Conservation (phyloP, 1,140 invertebrate genomes). For the Muscidifurax raptorellus region DNA sequence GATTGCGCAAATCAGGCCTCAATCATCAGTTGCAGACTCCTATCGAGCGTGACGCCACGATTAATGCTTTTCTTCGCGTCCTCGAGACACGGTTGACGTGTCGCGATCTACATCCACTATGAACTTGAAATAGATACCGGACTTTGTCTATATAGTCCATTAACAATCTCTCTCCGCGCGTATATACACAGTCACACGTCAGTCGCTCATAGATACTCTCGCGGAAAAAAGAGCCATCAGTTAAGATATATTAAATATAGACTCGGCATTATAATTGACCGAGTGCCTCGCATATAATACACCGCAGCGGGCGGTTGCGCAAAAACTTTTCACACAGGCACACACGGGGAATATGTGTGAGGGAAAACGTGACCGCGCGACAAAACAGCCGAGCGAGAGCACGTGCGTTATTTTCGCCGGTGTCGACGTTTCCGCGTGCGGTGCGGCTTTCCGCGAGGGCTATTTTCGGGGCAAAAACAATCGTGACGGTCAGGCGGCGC, state of each 20-base stretch:
- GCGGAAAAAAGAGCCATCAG: no score
- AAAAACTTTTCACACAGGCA: not conserved
- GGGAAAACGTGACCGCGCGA: slow-evolving; percentile 70
- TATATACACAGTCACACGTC: no score
- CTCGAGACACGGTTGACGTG: slow-evolving; percentile 16
- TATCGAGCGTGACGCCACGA: not conserved
- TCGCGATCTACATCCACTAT: slow-evolving; percentile 34
- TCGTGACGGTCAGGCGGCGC: slow-evolving; percentile 50
- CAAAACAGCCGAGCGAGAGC: slow-evolving; percentile 65
- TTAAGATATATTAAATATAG: not conserved
- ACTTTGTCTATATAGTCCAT: not conserved
- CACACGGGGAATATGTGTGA: slow-evolving; percentile 44
- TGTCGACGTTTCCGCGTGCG: slow-evolving; percentile 55
- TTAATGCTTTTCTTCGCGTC: not conserved
- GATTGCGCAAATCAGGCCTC: not conserved
- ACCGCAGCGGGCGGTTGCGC: not conserved
- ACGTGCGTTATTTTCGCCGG: slow-evolving; percentile 58
- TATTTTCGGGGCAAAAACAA: slow-evolving; percentile 66
- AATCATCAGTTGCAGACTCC: not conserved
- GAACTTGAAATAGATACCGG: slow-evolving; percentile 48
- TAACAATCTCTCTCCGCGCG: not conserved
- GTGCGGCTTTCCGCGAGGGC: slow-evolving; percentile 52
- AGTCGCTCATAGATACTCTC: slow-evolving; percentile 4
- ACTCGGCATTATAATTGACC: slow-evolving; percentile 8
- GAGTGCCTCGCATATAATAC: not conserved